Evolutionary conservation across 2,888 invertebrate species (phyloP), one percentile per base, ranked within the genome.

Genomic region (Netelia inedita): DNA sequence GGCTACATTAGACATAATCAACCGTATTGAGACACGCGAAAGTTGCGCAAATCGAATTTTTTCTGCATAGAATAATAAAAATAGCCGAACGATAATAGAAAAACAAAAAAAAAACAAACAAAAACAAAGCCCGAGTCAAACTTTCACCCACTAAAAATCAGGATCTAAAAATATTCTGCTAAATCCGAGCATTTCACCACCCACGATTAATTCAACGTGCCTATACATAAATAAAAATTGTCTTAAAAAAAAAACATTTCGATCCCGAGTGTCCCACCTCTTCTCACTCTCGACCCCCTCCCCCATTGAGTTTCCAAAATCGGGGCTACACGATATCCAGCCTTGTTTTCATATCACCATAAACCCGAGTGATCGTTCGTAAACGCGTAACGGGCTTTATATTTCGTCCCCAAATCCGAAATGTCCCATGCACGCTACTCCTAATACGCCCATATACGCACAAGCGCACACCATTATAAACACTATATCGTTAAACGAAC

Each of bases 381-480:
- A 35, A 35, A 35, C 35, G 35, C 35, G 35, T 35, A 35, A 35
- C 35, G 35, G 35, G 50, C 50, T 50, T 50, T 50, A n/a, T 50
- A 55, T 55, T 16, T 55, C n/a, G 16, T 55, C 16, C 19, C 55
- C 9, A 55, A 16, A 55, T 55, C 9, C n/a, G n/a, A 65, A 65
- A 21, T 65, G 35, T 65, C 43, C 35, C 16, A 2, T 65, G 16
- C 28, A 65, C 10, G 14, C 19, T 65, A 9, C 9, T 41, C 41
- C 23, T 3, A 3, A 57, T 10, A 59, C 6, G n/a, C 14, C 3
- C 61, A 28, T n/a, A 28, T n/a, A 61, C 28, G 16, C 61, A 28
- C 61, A 28, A 11, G 16, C 28, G 16, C 61, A 61, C 28, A 21
- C n/a, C 71, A 65, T 81, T 74, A 83, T 83, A 75, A 68, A 81